A percentile compares a stretch with the other conserved stretches of the same genome.
phyloP scores from a whole-genome alignment of 2,113 vertebrate species.

The Tachysurus fulvidraco region DNA sequence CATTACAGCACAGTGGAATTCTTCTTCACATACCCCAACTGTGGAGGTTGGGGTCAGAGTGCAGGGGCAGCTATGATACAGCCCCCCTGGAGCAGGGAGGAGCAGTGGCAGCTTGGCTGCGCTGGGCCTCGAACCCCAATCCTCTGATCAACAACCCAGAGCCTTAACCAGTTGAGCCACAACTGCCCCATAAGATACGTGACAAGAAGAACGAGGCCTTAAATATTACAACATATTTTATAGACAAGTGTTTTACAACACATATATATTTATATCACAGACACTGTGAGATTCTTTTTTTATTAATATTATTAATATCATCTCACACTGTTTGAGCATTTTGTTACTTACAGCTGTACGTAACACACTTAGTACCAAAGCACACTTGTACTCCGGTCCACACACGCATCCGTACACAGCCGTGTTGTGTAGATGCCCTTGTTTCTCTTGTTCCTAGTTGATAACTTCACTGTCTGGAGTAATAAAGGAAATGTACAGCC shows the following conservation, averaged over 20 bases:
- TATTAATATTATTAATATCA: neutral
- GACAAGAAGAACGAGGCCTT: neutral
- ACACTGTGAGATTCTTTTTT: neutral
- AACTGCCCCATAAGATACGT: neutral
- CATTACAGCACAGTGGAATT: too few relatives aligned
- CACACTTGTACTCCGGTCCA: neutral
- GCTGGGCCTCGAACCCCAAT: too few relatives aligned
- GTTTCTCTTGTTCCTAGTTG: conserved; percentile 37
- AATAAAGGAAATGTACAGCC: conserved; percentile 67
- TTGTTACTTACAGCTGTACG: neutral
- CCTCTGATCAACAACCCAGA: too few relatives aligned
- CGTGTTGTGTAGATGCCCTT: neutral
- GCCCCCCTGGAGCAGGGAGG: too few relatives aligned
- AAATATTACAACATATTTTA: neutral
- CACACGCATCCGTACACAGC: neutral
- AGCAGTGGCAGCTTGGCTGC: too few relatives aligned
- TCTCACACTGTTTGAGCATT: neutral
- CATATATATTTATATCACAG: neutral
- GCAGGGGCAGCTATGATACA: too few relatives aligned
- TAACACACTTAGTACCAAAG: neutral
- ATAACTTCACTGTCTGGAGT: conserved; percentile 56
- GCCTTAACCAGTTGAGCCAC: too few relatives aligned
- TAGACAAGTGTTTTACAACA: too few relatives aligned
- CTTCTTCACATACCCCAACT: too few relatives aligned
- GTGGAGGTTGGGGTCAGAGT: too few relatives aligned